Conservation (phyloP, 1,140 invertebrate genomes). For the Phymastichus coffea region DNA sequence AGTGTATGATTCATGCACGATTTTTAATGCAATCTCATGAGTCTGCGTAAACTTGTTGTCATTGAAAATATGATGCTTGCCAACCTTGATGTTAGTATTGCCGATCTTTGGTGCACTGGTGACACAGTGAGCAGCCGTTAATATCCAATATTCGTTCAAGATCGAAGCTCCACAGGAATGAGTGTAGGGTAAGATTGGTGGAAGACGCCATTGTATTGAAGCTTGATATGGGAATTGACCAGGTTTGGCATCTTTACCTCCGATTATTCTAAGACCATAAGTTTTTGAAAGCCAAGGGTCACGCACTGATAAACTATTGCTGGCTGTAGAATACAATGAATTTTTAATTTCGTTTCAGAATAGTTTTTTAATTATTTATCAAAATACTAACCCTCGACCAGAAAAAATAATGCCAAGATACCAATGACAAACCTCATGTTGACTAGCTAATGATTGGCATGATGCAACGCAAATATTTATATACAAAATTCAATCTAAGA, state of each 20-base stretch:
- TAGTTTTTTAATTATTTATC: not conserved
- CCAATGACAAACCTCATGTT: slow-evolving; percentile 6
- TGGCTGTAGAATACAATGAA: too few relatives aligned
- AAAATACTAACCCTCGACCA: slow-evolving; percentile 12
- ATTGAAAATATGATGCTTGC: slow-evolving; percentile 35
- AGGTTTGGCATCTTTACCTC: slow-evolving; percentile 40
- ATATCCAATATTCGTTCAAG: not conserved
- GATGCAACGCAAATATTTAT: too few relatives aligned
- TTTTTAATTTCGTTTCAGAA: too few relatives aligned
- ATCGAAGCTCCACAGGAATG: slow-evolving; percentile 15
- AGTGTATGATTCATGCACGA: slow-evolving; percentile 55
- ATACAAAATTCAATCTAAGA: too few relatives aligned
- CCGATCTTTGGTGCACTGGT: slow-evolving; percentile 2
- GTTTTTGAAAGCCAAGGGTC: not conserved
- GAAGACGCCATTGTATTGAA: slow-evolving; percentile 34
- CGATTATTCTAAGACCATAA: slow-evolving; percentile 46
- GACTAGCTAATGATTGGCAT: not conserved
- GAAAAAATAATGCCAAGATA: not conserved
- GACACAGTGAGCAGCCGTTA: slow-evolving; percentile 1
- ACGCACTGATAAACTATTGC: not conserved
- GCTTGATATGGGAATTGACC: slow-evolving; percentile 51
- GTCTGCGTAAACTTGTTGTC: slow-evolving; percentile 51
- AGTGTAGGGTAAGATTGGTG: not conserved
- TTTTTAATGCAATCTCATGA: slow-evolving; percentile 43
- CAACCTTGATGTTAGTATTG: slow-evolving; percentile 34